Evolutionary conservation across 2,888 invertebrate genomes (phyloP).

Genomic region (Ennomos erosarius): DNA sequence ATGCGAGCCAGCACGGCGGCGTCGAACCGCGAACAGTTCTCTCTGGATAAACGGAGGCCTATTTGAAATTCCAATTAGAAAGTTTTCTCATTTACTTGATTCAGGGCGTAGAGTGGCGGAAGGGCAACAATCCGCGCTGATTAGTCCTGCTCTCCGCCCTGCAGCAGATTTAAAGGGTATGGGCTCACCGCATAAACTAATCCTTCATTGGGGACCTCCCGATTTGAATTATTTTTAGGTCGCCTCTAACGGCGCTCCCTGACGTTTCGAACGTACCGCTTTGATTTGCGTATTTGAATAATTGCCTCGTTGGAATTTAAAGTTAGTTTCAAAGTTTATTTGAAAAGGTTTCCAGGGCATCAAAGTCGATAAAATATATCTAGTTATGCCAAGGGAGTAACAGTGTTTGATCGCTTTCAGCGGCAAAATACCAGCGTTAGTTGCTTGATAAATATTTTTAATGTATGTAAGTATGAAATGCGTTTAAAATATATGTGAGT

Average conservation of each 20-base stretch:
- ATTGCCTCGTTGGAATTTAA: conserved; percentile 40
- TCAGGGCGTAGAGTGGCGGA: conserved; percentile 79
- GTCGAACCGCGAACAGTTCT: conserved; percentile 73
- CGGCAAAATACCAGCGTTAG: not conserved
- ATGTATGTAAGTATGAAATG: too few relatives aligned
- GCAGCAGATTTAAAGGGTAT: conserved; percentile 77
- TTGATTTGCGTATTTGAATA: conserved; percentile 43
- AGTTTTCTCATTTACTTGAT: conserved; percentile 85
- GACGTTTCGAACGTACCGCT: conserved; percentile 48
- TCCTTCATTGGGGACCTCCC: conserved; percentile 65
- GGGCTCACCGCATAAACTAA: conserved; percentile 73
- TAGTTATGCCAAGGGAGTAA: not conserved
- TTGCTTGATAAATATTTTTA: too few relatives aligned
- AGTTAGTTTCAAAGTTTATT: conserved; percentile 35
- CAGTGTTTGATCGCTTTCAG: too few relatives aligned
- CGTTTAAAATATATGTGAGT: too few relatives aligned
- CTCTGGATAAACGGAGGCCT: conserved; percentile 80
- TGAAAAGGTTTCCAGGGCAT: conserved; percentile 18
- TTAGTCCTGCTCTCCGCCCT: conserved; percentile 75
- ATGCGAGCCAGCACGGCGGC: conserved; percentile 65
- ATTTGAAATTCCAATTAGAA: conserved; percentile 85
- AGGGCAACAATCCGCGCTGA: conserved; percentile 82
- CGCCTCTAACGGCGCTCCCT: conserved; percentile 47
- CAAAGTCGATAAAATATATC: conserved; percentile 3
- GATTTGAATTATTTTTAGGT: conserved; percentile 67